Evolutionary conservation across 2,797 vertebrate species (phyloP).

Genomic region (Phrynocephalus forsythii): DNA sequence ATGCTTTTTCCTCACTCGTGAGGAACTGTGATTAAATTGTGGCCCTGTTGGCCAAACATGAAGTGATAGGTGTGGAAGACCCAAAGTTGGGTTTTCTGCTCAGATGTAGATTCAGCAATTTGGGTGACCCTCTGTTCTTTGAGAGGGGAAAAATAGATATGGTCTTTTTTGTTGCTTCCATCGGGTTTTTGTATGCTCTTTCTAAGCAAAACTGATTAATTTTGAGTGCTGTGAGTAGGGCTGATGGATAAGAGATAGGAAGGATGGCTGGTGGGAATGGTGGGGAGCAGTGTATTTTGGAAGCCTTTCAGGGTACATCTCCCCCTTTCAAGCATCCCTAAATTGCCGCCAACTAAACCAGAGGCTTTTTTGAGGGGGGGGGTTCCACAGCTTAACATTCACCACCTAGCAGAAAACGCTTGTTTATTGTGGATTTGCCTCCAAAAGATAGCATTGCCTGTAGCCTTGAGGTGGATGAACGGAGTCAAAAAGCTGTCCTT

Average conservation of each 20-base stretch:
- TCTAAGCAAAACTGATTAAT: not conserved
- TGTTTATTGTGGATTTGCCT: not conserved
- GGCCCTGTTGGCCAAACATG: too few relatives aligned
- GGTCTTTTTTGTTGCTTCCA: not conserved
- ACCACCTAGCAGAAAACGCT: not conserved
- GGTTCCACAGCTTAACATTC: not conserved
- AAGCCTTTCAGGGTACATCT: not conserved
- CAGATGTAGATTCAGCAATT: too few relatives aligned
- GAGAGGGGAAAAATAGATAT: too few relatives aligned
- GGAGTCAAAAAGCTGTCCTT: not conserved
- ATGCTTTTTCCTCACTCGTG: not conserved
- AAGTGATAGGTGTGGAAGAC: too few relatives aligned
- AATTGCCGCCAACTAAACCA: not conserved
- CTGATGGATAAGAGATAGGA: not conserved
- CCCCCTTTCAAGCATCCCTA: not conserved
- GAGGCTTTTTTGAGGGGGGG: not conserved
- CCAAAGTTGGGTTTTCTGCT: too few relatives aligned
- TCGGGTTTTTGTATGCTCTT: not conserved
- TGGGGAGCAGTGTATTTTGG: not conserved
- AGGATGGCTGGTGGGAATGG: not conserved
- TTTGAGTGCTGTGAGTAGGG: not conserved
- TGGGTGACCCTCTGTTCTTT: too few relatives aligned
- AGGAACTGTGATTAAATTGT: too few relatives aligned
- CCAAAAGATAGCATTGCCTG: not conserved
- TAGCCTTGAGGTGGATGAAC: too few relatives aligned